Conservation (phyloP, 2,797 vertebrate species). For the Sternarchorhynchus goeldii region DNA sequence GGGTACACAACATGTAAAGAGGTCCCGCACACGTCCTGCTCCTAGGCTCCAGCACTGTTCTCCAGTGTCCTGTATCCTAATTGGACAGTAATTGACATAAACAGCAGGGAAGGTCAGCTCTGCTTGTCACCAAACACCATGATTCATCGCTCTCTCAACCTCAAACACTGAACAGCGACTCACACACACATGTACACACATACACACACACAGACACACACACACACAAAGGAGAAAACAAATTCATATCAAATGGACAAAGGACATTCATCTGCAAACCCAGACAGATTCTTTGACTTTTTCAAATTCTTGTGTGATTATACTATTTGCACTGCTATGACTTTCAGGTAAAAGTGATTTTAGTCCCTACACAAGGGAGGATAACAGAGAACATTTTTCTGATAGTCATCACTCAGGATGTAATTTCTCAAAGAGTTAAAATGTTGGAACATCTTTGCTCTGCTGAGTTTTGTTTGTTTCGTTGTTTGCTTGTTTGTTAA, state of each 20-base stretch:
- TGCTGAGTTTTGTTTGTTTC: no score
- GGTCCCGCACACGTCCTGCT: slow-evolving; percentile 38
- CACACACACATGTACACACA: neutral
- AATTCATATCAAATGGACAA: neutral
- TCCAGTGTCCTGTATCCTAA: slow-evolving; percentile 47
- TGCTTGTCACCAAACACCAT: slow-evolving; percentile 45
- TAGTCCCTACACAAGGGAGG: neutral
- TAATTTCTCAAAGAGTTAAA: neutral
- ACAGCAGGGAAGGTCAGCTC: slow-evolving; percentile 59
- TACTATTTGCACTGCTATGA: no score
- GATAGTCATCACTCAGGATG: neutral
- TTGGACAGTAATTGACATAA: slow-evolving; percentile 59
- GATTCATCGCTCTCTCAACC: slow-evolving; percentile 35
- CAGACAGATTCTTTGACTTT: no score
- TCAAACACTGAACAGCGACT: slow-evolving; percentile 14
- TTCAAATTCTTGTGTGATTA: no score
- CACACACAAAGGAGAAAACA: neutral
- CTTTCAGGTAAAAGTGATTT: no score
- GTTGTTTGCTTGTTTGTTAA: no score
- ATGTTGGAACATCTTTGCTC: no score
- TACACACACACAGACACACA: neutral
- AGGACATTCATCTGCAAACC: neutral
- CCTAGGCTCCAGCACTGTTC: slow-evolving; percentile 13
- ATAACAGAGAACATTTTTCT: neutral
- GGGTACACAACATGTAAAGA: neutral